Conservation (phyloP, 2,113 vertebrate genomes). For the Austrofundulus limnaeus region DNA sequence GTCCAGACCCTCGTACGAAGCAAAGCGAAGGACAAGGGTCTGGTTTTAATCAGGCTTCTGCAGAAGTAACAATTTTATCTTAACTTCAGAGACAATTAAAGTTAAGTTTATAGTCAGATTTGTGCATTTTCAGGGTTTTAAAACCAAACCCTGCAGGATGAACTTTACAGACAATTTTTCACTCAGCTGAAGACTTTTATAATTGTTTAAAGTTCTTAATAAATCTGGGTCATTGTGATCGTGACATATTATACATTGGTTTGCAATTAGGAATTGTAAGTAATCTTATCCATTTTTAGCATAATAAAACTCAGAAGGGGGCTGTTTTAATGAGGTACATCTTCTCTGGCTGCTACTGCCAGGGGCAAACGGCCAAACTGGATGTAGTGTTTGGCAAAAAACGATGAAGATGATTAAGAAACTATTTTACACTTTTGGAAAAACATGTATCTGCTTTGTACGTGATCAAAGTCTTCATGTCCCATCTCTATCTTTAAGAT, state of each 20-base stretch:
- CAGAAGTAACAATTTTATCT: too few species aligned
- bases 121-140: background rate
- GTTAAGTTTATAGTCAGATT: too few species aligned
- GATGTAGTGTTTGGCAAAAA: too few species aligned
- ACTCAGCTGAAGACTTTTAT: background rate
- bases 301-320: conserved; percentile 6
- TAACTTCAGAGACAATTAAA: too few species aligned
- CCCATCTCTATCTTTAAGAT: background rate
- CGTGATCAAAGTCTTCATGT: conserved; percentile 1
- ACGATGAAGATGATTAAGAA: conserved; percentile 1
- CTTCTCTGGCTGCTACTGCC: conserved; percentile 20
- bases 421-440: conserved; percentile 8
- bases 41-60: too few species aligned
- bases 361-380: background rate
- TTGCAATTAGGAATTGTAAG: background rate
- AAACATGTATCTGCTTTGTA: conserved; percentile 13
- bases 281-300: background rate
- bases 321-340: conserved; percentile 41
- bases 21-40: too few species aligned
- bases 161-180: too few species aligned
- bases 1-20: too few species aligned
- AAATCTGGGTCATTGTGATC: background rate
- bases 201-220: background rate
- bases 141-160: too few species aligned
- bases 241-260: background rate